Percentiles rank a stretch among this genome's conserved stretches.
Conservation (phyloP, 1,140 invertebrate genomes). For the Monomorium pharaonis region DNA sequence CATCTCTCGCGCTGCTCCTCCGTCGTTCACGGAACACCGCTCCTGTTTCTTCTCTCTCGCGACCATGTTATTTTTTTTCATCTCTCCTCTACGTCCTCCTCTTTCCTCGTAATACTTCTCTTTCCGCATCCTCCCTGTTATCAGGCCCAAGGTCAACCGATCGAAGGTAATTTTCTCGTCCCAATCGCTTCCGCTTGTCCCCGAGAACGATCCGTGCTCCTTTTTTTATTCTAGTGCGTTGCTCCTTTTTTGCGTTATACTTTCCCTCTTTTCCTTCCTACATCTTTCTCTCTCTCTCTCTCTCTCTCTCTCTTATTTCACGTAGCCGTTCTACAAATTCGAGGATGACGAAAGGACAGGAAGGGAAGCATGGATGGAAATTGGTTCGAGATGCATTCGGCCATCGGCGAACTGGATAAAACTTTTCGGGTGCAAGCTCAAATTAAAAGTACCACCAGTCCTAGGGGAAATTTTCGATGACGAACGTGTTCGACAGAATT, state of each 20-base stretch:
- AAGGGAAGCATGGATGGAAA: constrained; percentile 54
- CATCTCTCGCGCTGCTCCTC: constrained; percentile 41
- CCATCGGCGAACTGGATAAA: constrained; percentile 34
- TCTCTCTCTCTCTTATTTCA: not conserved
- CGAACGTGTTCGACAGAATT: constrained; percentile 32
- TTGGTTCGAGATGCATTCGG: constrained; percentile 52
- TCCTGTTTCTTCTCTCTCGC: not conserved
- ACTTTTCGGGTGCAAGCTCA: constrained; percentile 58
- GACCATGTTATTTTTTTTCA: not conserved
- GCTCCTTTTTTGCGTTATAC: not conserved
- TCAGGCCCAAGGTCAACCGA: constrained; percentile 69
- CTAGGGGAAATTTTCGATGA: constrained; percentile 66
- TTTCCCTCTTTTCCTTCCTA: not conserved
- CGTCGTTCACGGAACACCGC: not conserved
- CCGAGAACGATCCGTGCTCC: constrained; percentile 55
- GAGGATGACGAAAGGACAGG: not conserved
- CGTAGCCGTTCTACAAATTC: constrained; percentile 44
- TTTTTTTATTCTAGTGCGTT: not conserved
- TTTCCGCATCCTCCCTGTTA: constrained; percentile 37
- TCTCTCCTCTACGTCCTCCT: not conserved
- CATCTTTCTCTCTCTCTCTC: too few relatives aligned
- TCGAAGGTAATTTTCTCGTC: constrained; percentile 71
- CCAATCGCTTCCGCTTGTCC: constrained; percentile 63
- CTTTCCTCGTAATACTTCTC: not conserved
- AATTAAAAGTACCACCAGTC: constrained; percentile 65